Evolutionary conservation across 2,113 vertebrate species (phyloP).

Genomic region (Ptyas mucosa): DNA sequence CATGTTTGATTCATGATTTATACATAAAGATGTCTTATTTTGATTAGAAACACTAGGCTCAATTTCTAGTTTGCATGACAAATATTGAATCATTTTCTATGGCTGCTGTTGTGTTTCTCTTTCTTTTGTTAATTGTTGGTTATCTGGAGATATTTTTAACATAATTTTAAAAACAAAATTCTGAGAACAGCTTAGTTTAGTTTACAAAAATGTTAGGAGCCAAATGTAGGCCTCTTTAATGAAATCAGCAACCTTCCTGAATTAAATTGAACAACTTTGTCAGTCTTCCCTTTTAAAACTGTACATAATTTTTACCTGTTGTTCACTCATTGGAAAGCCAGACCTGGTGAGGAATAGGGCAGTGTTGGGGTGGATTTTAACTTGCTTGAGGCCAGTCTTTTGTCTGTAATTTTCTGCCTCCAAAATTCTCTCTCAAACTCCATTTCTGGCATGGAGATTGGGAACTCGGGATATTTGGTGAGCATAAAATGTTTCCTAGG

Average conservation of each 20-base stretch:
- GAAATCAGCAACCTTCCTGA: not conserved
- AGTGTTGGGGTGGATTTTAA: not conserved
- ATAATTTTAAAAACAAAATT: not conserved
- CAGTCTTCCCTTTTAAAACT: not conserved
- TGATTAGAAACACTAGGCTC: not conserved
- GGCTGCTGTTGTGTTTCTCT: not conserved
- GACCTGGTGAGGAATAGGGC: not conserved
- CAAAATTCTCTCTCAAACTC: not conserved
- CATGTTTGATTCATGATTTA: constrained; percentile 25
- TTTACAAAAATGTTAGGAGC: not conserved
- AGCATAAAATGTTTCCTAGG: not conserved
- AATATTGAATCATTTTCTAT: not conserved
- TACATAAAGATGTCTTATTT: constrained; percentile 14
- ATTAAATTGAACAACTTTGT: not conserved
- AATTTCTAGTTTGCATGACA: constrained; percentile 19
- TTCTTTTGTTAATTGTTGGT: not conserved
- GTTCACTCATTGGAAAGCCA: not conserved
- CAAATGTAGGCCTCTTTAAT: not conserved
- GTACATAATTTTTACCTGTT: not conserved
- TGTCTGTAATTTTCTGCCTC: not conserved
- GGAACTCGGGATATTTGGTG: not conserved
- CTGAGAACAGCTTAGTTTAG: not conserved
- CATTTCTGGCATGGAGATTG: not conserved
- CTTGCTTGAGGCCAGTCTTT: not conserved
- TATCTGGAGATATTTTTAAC: constrained; percentile 22